A percentile compares a stretch with the other conserved stretches of the same genome.
These are phyloP conservation scores for Manis javanica DNA, from an alignment of 2,797 vertebrate species.

Conservation along the genomic window DNA sequence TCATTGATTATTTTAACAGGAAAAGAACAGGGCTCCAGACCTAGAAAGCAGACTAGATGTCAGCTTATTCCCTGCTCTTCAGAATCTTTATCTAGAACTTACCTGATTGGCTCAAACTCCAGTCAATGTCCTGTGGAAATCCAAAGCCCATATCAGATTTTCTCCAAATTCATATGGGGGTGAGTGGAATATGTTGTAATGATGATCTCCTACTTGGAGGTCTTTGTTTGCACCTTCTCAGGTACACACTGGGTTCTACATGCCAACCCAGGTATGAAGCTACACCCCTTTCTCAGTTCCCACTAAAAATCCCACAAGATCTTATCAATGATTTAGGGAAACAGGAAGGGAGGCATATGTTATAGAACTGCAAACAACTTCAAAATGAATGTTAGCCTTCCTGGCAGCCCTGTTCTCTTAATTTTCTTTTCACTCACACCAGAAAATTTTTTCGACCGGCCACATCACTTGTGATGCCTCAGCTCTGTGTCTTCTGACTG, in stretches of 20 bases:
- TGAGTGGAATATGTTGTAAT: neutral
- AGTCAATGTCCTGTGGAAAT: neutral
- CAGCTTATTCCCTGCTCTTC: neutral
- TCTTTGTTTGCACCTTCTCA: neutral
- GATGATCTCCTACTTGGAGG: neutral
- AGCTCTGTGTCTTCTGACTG: neutral
- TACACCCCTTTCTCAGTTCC: neutral
- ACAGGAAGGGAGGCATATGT: neutral
- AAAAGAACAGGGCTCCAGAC: neutral
- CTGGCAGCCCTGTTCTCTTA: neutral
- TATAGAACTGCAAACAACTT: neutral
- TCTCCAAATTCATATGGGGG: neutral
- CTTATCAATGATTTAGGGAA: neutral
- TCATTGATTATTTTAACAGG: constrained; percentile 62
- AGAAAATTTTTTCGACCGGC: neutral
- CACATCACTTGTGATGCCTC: neutral
- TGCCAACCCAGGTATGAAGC: neutral
- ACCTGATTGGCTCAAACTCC: neutral
- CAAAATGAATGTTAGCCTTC: neutral
- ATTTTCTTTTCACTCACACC: neutral
- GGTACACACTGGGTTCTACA: neutral
- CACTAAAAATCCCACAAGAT: neutral
- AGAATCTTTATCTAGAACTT: neutral
- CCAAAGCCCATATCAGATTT: neutral
- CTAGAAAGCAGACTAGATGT: neutral